phyloP scores from a whole-genome alignment of 2,113 vertebrate species.

The Daphoenositta chrysoptera region DNA sequence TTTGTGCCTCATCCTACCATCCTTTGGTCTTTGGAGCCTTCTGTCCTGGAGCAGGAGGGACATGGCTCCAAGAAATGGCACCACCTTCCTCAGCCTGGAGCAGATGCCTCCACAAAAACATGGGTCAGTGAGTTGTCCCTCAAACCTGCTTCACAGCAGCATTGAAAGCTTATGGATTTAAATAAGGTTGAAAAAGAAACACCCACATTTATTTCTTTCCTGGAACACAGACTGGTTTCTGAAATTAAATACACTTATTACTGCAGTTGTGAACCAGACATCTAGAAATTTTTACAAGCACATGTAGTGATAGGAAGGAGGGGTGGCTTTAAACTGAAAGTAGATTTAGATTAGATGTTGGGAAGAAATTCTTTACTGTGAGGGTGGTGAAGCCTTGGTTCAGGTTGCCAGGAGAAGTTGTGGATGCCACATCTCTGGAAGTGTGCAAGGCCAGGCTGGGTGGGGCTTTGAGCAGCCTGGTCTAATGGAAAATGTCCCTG shows the following conservation, averaged over 20 bases:
- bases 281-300: background rate
- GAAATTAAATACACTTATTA: background rate
- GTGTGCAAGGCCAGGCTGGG: background rate
- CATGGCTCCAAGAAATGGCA: background rate
- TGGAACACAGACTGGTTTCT: background rate
- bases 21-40: background rate
- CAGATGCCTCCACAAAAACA: background rate
- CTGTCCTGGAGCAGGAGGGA: background rate
- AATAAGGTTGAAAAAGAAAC: background rate
- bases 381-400: background rate
- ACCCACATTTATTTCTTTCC: background rate
- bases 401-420: background rate
- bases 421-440: background rate
- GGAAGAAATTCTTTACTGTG: background rate
- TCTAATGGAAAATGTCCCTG: background rate
- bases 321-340: background rate
- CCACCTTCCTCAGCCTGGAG: background rate
- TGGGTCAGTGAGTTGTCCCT: background rate
- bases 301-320: background rate
- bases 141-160: accelerated
- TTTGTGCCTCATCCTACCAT: background rate
- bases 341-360: background rate
- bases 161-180: background rate
- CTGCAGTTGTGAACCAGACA: background rate
- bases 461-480: background rate